A percentile compares a stretch with the other conserved stretches of the same genome.
Evolutionary conservation across 2,888 invertebrate species (phyloP).

Genomic region (Eupithecia exiguata): DNA sequence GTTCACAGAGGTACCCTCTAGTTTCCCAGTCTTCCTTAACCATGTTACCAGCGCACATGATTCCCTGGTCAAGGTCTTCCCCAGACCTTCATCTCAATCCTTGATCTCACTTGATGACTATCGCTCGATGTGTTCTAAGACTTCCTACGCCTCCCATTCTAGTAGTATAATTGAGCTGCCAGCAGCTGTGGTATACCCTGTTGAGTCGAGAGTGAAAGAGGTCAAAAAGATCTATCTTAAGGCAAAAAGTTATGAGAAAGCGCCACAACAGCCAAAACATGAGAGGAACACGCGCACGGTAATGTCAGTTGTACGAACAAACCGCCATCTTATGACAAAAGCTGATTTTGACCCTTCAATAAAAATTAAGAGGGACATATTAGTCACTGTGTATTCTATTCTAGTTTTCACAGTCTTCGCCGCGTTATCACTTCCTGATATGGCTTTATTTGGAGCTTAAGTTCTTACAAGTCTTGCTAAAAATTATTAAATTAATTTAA

Average conservation of each 20-base stretch:
- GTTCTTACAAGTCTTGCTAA: not conserved
- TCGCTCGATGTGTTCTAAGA: conserved; percentile 45
- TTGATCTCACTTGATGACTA: conserved; percentile 53
- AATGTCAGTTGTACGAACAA: conserved; percentile 16
- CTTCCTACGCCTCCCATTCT: conserved; percentile 37
- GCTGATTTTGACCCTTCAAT: conserved; percentile 59
- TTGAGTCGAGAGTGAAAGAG: conserved; percentile 27
- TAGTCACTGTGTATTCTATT: conserved; percentile 75
- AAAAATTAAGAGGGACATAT: conserved; percentile 72
- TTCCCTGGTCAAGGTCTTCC: conserved; percentile 54
- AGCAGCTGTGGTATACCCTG: conserved; percentile 25
- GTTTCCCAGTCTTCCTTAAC: conserved; percentile 49
- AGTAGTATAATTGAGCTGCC: conserved; percentile 38
- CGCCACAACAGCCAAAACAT: conserved; percentile 13
- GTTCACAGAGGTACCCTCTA: conserved; percentile 62
- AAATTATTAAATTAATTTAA: too few relatives aligned
- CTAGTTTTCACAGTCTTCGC: conserved; percentile 75
- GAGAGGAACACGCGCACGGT: conserved; percentile 29
- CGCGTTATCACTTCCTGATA: conserved; percentile 71
- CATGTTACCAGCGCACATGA: conserved; percentile 54
- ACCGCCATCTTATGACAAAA: conserved; percentile 35
- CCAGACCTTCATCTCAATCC: conserved; percentile 57
- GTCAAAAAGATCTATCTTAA: conserved; percentile 35
- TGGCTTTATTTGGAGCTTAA: conserved; percentile 42
- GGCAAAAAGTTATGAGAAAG: conserved; percentile 30